Percentiles rank a stretch among this genome's conserved stretches.
Conservation (phyloP, 2,888 invertebrate species). For the Caprella mutica region DNA sequence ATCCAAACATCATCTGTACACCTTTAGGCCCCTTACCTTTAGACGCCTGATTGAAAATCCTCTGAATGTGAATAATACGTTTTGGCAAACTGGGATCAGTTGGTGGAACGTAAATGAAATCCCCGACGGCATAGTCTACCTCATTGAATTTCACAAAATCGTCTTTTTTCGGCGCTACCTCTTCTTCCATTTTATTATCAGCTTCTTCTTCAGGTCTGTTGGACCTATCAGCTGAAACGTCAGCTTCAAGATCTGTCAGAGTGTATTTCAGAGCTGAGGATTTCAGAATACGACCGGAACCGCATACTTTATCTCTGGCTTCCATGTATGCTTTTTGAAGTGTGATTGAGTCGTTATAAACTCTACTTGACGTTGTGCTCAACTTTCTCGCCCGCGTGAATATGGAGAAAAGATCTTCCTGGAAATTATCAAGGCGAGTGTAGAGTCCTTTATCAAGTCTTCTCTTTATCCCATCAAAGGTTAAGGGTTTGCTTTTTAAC, state of each 20-base stretch:
- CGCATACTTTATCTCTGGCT: conserved; percentile 55
- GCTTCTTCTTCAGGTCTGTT: conserved; percentile 14
- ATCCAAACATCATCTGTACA: conserved; percentile 80
- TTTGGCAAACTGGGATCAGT: conserved; percentile 38
- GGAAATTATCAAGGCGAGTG: conserved; percentile 83
- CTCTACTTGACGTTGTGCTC: conserved; percentile 82
- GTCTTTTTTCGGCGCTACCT: too few relatives aligned
- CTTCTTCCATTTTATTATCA: too few relatives aligned
- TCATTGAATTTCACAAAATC: too few relatives aligned
- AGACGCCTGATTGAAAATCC: conserved; percentile 65
- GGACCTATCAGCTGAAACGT: background rate
- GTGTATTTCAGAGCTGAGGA: conserved; percentile 79
- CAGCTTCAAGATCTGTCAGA: conserved; percentile 51
- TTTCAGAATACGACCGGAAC: conserved; percentile 61
- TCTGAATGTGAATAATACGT: conserved; percentile 70
- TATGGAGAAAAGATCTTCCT: conserved; percentile 90
- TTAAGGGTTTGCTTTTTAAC: conserved; percentile 62
- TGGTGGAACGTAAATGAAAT: conserved; percentile 72
- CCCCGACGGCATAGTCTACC: conserved; percentile 65
- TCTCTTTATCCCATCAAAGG: conserved; percentile 83
- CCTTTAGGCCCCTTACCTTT: conserved; percentile 46
- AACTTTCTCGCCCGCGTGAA: conserved; percentile 74
- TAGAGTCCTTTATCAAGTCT: conserved; percentile 84
- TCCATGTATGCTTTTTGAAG: conserved; percentile 79
- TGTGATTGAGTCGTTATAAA: conserved; percentile 90